Percentiles rank a stretch among this genome's conserved stretches.
phyloP scores from a whole-genome alignment of 2,797 vertebrate genomes.

The Brotula barbata region DNA sequence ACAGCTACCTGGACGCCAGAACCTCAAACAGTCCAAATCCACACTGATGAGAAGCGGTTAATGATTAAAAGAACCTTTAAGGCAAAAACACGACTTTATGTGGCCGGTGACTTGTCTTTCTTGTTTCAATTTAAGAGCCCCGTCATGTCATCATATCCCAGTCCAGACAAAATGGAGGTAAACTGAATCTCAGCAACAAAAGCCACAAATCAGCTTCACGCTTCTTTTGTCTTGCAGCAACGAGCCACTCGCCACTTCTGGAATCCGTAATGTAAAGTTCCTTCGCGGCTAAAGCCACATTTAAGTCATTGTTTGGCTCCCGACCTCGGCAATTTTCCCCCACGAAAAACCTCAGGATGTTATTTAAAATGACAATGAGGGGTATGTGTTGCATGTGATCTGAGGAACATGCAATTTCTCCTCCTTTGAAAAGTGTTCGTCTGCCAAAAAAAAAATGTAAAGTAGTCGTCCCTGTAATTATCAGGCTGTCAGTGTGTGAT shows the following conservation, averaged over 20 bases:
- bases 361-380: slow-evolving; percentile 51
- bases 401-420: slow-evolving; percentile 36
- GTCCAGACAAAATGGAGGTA: slow-evolving; percentile 2
- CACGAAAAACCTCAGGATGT: slow-evolving; percentile 38
- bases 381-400: slow-evolving; percentile 20
- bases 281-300: slow-evolving; percentile 42
- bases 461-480: slow-evolving; percentile 30
- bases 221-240: slow-evolving; percentile 8
- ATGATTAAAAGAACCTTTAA: slow-evolving; percentile 31
- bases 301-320: slow-evolving; percentile 51
- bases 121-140: too few relatives aligned
- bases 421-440: slow-evolving; percentile 35
- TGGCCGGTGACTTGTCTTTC: background rate
- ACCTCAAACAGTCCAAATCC: background rate
- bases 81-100: slow-evolving; percentile 25
- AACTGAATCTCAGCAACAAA: background rate
- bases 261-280: slow-evolving; percentile 31
- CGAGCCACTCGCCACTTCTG: slow-evolving; percentile 31
- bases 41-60: slow-evolving; percentile 11
- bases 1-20: slow-evolving; percentile 6
- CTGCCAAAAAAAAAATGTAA: slow-evolving; percentile 8
- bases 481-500: slow-evolving; percentile 32
- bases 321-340: slow-evolving; percentile 29
- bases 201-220: slow-evolving; percentile 35
- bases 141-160: slow-evolving; percentile 5